Evolutionary conservation across 2,113 vertebrate genomes (phyloP), one percentile per base, ranked within the genome.

Genomic region (Brachyhypopomus occidentalis): DNA sequence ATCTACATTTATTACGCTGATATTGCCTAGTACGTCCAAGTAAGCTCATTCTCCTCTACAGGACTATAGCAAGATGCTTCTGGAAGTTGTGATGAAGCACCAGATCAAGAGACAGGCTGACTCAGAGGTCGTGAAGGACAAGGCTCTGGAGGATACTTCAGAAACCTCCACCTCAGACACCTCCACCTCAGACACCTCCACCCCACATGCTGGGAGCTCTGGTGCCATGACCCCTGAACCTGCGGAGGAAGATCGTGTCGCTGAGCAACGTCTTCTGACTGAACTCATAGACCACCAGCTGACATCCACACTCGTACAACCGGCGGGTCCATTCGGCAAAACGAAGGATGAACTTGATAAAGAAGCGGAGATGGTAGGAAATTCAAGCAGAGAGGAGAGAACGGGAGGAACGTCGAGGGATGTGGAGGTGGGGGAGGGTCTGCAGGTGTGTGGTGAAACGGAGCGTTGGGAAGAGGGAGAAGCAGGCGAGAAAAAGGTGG

Each of bases 121-220:
- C 23, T n/a, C 34, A 6, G 83, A 48, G 1, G 64, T 69, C 3
- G 58, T 34, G 8, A 62, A 72, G 63, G 80, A 82, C 58, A 55
- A 82, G 25, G n/a, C 45, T 67, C 20, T 78, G 17, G 80, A 76
- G 17, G 74, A 73, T n/a, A 30, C 30, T 30, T 30, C 30, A 30
- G 30, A 30, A 1, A 30, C 30, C 30, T 30, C 30, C 30, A 30
- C 30, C 3, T 30, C 30, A 30, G 30, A 30, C 30, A 30, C 30
- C 30, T 30, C 30, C 45, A 20, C 71, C 0, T 85, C 87, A 76
- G 89, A 90, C 5, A 72, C 83, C 20, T 72, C 78, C 71, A 91
- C 88, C 11, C 87, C 91, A 19, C 88, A 91, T 75, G 88, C 89
- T 17, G n/a, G 90, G 75, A 91, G 84, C 16, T 92, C 90, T 19